A percentile compares a stretch with the other conserved stretches of the same genome.
Conservation (phyloP, 2,113 vertebrate species). For the Hoplias malabaricus region DNA sequence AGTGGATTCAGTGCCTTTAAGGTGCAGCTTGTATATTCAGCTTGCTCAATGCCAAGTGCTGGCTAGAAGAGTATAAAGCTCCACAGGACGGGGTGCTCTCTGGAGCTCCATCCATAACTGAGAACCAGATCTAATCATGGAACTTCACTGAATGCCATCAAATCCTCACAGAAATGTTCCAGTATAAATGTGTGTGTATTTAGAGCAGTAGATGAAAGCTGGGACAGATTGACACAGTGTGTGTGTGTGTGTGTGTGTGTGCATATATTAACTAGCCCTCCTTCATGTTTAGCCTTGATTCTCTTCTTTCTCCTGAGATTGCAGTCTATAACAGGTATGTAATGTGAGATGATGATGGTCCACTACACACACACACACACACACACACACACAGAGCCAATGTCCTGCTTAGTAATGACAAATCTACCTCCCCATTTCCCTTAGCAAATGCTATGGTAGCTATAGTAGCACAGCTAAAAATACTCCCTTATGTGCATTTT, state of each 20-base stretch:
- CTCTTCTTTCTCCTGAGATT: constrained; percentile 24
- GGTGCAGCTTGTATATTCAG: too few species aligned
- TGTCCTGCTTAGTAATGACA: constrained; percentile 46
- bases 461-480: constrained; percentile 31
- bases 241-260: background rate
- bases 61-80: too few species aligned
- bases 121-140: too few species aligned
- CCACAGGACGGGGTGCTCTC: too few species aligned
- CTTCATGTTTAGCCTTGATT: background rate
- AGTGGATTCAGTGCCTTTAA: too few species aligned
- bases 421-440: constrained; percentile 10
- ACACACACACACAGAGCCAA: constrained; percentile 4
- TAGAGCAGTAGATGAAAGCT: background rate
- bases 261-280: constrained; percentile 4
- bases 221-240: background rate
- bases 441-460: constrained; percentile 4
- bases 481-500: constrained; percentile 25
- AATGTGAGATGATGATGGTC: constrained; percentile 34
- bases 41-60: too few species aligned
- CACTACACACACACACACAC: constrained; percentile 1
- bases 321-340: constrained; percentile 24
- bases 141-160: too few species aligned
- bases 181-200: background rate
- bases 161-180: too few species aligned
- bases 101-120: too few species aligned